Conservation (phyloP, 2,888 invertebrate genomes). For the Boloria selene region DNA sequence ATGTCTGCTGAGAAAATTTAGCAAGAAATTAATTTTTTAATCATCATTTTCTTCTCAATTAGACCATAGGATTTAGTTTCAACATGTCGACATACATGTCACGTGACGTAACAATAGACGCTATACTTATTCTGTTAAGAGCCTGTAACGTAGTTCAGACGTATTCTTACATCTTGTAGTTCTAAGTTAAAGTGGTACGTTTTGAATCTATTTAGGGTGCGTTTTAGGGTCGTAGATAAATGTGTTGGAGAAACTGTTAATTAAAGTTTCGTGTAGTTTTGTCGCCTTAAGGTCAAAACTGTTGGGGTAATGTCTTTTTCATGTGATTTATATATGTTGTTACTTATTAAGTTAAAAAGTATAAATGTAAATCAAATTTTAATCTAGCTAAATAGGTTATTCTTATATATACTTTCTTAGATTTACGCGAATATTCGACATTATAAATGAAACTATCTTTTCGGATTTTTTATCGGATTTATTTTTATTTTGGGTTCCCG, state of each 20-base stretch:
- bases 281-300: constrained; percentile 30
- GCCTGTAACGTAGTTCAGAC: constrained; percentile 47
- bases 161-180: constrained; percentile 39
- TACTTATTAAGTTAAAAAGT: background rate
- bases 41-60: too few relatives aligned
- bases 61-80: too few relatives aligned
- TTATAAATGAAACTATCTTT: too few relatives aligned
- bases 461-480: too few relatives aligned
- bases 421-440: too few relatives aligned
- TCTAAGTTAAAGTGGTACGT: constrained; percentile 15
- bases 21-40: too few relatives aligned
- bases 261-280: constrained; percentile 40
- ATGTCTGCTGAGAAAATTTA: too few relatives aligned
- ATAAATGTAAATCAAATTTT: too few relatives aligned
- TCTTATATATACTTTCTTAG: too few relatives aligned
- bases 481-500: too few relatives aligned
- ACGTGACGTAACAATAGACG: constrained; percentile 15
- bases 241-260: constrained; percentile 41
- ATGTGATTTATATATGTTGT: constrained; percentile 24
- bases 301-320: constrained; percentile 36
- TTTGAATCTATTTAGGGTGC: constrained; percentile 30
- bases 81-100: too few relatives aligned
- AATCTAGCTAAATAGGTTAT: too few relatives aligned
- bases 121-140: constrained; percentile 53
- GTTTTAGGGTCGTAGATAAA: constrained; percentile 37